Evolutionary conservation across 2,797 vertebrate genomes (phyloP).

Genomic region (Morus bassanus): DNA sequence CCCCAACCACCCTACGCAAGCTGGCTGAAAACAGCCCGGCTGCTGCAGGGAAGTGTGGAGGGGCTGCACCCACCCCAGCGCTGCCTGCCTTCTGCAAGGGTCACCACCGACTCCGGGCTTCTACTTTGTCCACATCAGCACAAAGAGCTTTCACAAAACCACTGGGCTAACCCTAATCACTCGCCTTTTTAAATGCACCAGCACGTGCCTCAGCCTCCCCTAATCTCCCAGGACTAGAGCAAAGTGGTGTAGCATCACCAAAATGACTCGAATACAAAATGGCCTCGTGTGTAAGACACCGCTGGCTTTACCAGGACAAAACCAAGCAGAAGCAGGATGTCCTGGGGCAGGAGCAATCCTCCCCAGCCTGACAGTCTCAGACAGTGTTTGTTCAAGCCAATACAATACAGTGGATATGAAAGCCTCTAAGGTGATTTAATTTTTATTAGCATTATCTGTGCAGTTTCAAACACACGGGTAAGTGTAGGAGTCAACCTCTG

Average conservation of each 20-base stretch:
- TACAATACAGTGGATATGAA: background rate
- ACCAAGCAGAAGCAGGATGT: background rate
- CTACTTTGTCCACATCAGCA: background rate
- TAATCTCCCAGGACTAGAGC: conserved; percentile 58
- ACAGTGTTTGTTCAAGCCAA: background rate
- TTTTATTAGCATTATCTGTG: background rate
- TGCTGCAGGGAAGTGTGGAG: fast-evolving
- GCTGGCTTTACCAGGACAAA: background rate
- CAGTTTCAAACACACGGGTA: background rate
- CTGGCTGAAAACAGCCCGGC: background rate
- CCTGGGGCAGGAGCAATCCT: background rate
- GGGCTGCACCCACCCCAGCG: background rate
- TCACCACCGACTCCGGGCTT: background rate
- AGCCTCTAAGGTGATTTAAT: background rate
- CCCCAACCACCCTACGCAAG: background rate
- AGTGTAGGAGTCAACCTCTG: background rate
- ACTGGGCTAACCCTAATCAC: conserved; percentile 40
- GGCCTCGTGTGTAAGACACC: background rate
- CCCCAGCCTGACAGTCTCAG: background rate
- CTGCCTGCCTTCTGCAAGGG: background rate
- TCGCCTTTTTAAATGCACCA: conserved; percentile 45
- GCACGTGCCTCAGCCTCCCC: conserved; percentile 43
- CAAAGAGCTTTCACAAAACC: conserved; percentile 52
- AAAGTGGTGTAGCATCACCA: conserved; percentile 32
- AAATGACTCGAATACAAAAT: conserved; percentile 54